These are phyloP conservation scores for Brachyptera risi DNA, from an alignment of 2,888 invertebrate genomes.

Conservation along the genomic window DNA sequence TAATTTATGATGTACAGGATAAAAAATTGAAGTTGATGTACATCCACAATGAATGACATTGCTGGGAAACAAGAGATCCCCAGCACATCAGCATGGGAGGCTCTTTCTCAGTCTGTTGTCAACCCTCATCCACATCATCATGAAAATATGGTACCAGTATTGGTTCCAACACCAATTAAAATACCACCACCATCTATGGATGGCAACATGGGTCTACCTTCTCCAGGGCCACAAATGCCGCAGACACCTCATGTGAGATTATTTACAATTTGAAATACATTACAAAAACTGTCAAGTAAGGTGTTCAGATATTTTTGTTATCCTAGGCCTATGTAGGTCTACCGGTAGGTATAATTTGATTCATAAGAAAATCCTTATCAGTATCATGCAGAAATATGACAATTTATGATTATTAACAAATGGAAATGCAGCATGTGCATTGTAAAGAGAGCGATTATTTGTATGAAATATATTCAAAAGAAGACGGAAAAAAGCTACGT, in stretches of 20 bases:
- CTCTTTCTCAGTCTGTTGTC: slow-evolving; percentile 35
- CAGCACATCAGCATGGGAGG: slow-evolving; percentile 47
- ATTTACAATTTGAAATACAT: neutral
- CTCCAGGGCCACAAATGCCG: slow-evolving; percentile 43
- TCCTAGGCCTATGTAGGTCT: too few species aligned
- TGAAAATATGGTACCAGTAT: slow-evolving; percentile 39
- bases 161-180: slow-evolving; percentile 48
- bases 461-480: too few species aligned
- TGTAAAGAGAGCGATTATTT: too few species aligned
- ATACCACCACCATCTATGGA: slow-evolving; percentile 40
- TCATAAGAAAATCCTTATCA: too few species aligned
- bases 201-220: slow-evolving; percentile 27
- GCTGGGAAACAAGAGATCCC: slow-evolving; percentile 45
- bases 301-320: too few species aligned
- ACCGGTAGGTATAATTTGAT: too few species aligned
- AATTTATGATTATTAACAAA: too few species aligned
- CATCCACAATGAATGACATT: slow-evolving; percentile 45
- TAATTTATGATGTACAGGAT: too few species aligned
- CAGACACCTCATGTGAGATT: slow-evolving; percentile 39
- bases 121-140: slow-evolving; percentile 40
- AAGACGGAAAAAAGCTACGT: too few species aligned
- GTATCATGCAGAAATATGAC: too few species aligned
- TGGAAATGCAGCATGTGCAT: too few species aligned
- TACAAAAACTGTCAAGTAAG: too few species aligned
- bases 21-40: neutral